Evolutionary conservation across 2,113 vertebrate species (phyloP).

Genomic region (Coptodon rendalli): DNA sequence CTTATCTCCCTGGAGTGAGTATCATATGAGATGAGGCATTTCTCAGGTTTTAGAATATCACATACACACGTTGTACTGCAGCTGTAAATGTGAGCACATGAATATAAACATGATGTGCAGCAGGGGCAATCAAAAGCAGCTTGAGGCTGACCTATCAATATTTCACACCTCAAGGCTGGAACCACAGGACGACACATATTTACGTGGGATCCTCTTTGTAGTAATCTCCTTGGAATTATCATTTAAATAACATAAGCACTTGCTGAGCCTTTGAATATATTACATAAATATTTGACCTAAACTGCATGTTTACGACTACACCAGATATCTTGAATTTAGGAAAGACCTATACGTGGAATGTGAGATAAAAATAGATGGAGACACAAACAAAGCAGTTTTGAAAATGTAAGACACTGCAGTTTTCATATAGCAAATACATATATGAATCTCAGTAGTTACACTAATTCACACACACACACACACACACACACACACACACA

Average conservation of each 20-base stretch:
- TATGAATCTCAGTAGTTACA: neutral
- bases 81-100: slow-evolving; percentile 44
- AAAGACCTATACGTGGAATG: neutral
- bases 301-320: slow-evolving; percentile 20
- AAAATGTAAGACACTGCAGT: neutral
- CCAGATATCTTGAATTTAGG: neutral
- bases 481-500: neutral
- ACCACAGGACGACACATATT: slow-evolving; percentile 25
- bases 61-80: neutral
- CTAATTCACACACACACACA: neutral
- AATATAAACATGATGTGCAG: slow-evolving; percentile 56
- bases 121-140: slow-evolving; percentile 36
- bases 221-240: slow-evolving; percentile 55
- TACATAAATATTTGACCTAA: slow-evolving; percentile 37
- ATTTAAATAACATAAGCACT: slow-evolving; percentile 55
- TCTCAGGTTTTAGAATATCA: slow-evolving; percentile 6
- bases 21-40: slow-evolving; percentile 6
- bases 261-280: slow-evolving; percentile 23
- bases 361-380: neutral
- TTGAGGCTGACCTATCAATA: slow-evolving; percentile 54
- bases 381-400: neutral
- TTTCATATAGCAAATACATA: neutral
- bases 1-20: slow-evolving; percentile 17
- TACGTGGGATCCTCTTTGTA: slow-evolving; percentile 37
- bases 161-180: slow-evolving; percentile 55